Percentiles rank a stretch among this genome's conserved stretches.
phyloP scores from a whole-genome alignment of 1,140 invertebrate species.

The Polypedilum pembai region DNA sequence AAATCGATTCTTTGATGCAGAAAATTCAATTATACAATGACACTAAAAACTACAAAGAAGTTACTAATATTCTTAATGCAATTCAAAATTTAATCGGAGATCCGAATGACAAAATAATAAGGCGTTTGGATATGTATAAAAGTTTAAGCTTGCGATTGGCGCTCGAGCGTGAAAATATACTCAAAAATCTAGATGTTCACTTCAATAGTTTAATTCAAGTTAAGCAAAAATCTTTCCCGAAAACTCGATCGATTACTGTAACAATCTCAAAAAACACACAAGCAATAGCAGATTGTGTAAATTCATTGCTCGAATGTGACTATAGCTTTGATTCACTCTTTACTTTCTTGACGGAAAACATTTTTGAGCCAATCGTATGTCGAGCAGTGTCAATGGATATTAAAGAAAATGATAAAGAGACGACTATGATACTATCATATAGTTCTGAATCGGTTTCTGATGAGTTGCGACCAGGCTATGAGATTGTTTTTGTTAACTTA shows the following conservation, averaged over 20 bases:
- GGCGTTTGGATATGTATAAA: constrained; percentile 37
- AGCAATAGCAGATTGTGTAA: constrained; percentile 38
- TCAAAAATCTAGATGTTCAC: constrained; percentile 38
- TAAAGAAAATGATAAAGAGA: constrained; percentile 25
- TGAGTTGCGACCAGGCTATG: constrained; percentile 44
- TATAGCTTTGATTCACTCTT: constrained; percentile 38
- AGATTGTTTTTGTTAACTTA: constrained; percentile 54
- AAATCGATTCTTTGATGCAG: constrained; percentile 40
- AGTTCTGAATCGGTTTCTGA: constrained; percentile 34
- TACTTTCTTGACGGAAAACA: constrained; percentile 39
- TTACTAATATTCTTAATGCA: constrained; percentile 36
- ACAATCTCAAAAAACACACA: constrained; percentile 37
- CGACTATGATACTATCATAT: constrained; percentile 37
- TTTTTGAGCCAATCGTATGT: constrained; percentile 38
- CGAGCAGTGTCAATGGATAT: constrained; percentile 38
- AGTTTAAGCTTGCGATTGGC: constrained; percentile 40
- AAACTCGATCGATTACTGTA: constrained; percentile 38
- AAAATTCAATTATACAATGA: constrained; percentile 38
- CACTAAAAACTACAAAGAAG: constrained; percentile 37
- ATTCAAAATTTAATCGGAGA: constrained; percentile 36
- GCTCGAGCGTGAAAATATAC: constrained; percentile 37
- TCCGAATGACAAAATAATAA: constrained; percentile 36
- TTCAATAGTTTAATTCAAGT: constrained; percentile 40
- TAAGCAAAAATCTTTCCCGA: constrained; percentile 39
- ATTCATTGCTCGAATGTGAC: constrained; percentile 39